phyloP scores from a whole-genome alignment of 2,888 invertebrate species.

The Lochmaea crataegi region DNA sequence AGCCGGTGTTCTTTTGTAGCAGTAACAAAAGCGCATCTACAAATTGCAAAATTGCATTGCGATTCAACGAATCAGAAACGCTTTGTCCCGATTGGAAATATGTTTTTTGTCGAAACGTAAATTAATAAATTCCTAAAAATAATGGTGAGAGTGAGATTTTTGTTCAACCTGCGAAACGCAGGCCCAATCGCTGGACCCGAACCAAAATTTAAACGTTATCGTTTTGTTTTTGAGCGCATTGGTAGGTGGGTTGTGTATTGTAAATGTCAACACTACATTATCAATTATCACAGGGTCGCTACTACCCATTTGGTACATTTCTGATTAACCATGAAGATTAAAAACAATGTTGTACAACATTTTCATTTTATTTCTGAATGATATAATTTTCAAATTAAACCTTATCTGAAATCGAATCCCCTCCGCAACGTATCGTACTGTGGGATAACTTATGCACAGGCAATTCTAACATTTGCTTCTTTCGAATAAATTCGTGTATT shows the following conservation, averaged over 20 bases:
- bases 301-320: neutral
- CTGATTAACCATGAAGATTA: neutral
- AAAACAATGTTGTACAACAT: neutral
- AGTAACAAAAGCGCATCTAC: slow-evolving; percentile 63
- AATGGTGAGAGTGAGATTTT: slow-evolving; percentile 52
- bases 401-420: neutral
- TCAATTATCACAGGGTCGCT: slow-evolving; percentile 4
- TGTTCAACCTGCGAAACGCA: slow-evolving; percentile 51
- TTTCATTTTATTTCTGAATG: neutral
- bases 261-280: neutral
- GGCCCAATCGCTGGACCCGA: slow-evolving; percentile 50
- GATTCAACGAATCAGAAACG: slow-evolving; percentile 66
- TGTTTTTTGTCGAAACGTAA: slow-evolving; percentile 56
- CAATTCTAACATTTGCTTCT: too few species aligned
- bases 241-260: slow-evolving; percentile 38
- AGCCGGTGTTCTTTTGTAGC: slow-evolving; percentile 61
- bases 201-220: slow-evolving; percentile 57
- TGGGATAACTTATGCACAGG: too few species aligned
- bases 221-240: slow-evolving; percentile 46
- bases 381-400: neutral
- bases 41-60: slow-evolving; percentile 68
- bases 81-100: slow-evolving; percentile 60
- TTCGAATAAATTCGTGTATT: too few species aligned
- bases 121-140: slow-evolving; percentile 61
- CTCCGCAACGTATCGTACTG: too few species aligned